phyloP scores from a whole-genome alignment of 1,140 invertebrate species.

The Bathynomus jamesi region DNA sequence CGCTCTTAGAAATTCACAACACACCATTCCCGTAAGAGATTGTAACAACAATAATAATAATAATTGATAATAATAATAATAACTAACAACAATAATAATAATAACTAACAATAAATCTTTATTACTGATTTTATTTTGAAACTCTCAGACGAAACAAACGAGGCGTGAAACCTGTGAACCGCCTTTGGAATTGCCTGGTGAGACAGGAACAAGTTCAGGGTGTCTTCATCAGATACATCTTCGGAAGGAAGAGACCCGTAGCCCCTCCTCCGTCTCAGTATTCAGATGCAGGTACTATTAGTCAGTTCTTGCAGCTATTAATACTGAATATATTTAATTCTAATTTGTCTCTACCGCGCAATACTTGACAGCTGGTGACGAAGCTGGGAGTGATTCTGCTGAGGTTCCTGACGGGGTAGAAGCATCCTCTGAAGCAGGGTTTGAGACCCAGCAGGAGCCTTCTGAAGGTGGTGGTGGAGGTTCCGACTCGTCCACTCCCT shows the following conservation, averaged over 20 bases:
- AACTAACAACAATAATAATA: no score
- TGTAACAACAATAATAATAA: neutral
- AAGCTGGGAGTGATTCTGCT: slow-evolving; percentile 35
- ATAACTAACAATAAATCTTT: no score
- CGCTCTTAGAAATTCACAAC: slow-evolving; percentile 82
- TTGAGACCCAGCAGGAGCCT: slow-evolving; percentile 50
- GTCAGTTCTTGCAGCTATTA: no score
- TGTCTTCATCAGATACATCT: slow-evolving; percentile 91
- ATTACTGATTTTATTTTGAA: neutral
- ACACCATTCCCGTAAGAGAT: slow-evolving; percentile 79
- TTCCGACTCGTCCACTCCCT: slow-evolving; percentile 14
- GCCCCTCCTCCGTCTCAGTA: slow-evolving; percentile 15
- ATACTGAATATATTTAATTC: no score
- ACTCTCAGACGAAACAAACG: slow-evolving; percentile 51
- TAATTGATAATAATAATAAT: neutral
- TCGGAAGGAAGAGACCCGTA: slow-evolving; percentile 44
- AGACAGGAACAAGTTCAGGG: slow-evolving; percentile 88
- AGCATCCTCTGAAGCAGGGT: slow-evolving; percentile 44
- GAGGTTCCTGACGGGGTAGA: slow-evolving; percentile 33
- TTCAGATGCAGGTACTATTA: slow-evolving; percentile 13
- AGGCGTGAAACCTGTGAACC: slow-evolving; percentile 67
- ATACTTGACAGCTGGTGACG: slow-evolving; percentile 13
- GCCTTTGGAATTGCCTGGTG: slow-evolving; percentile 90
- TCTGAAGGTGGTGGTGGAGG: slow-evolving; percentile 21
- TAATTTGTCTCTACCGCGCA: neutral